A percentile compares a stretch with the other conserved stretches of the same genome.
Evolutionary conservation across 2,888 invertebrate genomes (phyloP).

Genomic region (Cartodere bifasciata): DNA sequence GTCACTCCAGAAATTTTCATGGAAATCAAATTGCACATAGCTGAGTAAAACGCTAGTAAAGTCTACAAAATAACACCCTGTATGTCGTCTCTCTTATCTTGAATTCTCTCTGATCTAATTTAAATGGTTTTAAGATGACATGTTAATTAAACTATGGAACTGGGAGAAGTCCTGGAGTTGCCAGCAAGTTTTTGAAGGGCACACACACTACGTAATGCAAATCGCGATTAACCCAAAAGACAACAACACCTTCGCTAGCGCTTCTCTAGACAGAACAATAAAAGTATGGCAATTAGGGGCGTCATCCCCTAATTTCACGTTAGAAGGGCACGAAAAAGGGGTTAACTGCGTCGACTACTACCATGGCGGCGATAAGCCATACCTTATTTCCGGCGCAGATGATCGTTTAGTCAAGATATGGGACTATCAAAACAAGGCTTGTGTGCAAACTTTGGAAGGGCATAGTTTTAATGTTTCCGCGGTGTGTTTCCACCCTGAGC

Average conservation of each 20-base stretch:
- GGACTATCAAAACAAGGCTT: constrained; percentile 99
- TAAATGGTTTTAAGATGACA: constrained; percentile 65
- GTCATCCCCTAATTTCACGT: constrained; percentile 91
- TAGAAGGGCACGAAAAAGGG: constrained; percentile 97
- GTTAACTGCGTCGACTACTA: constrained; percentile 99
- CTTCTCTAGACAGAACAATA: constrained; percentile 94
- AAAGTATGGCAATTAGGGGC: constrained; percentile 99
- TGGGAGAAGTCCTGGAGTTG: constrained; percentile 99
- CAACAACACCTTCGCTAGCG: constrained; percentile 98
- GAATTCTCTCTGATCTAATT: no score
- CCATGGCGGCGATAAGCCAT: constrained; percentile 95
- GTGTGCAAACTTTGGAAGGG: constrained; percentile 95
- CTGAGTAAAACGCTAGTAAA: no score
- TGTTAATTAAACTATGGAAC: constrained; percentile 98
- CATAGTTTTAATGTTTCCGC: constrained; percentile 94
- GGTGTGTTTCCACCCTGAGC: constrained; percentile 95
- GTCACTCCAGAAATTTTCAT: no score
- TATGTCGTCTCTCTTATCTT: no score
- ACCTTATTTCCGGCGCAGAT: constrained; percentile 96
- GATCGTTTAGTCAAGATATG: constrained; percentile 97
- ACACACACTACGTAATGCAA: constrained; percentile 99
- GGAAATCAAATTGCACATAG: no score
- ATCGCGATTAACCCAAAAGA: constrained; percentile 99
- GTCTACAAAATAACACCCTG: no score
- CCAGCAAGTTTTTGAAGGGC: constrained; percentile 97